phyloP scores from a whole-genome alignment of 1,140 invertebrate genomes.

The Brachionus manjavacas region DNA sequence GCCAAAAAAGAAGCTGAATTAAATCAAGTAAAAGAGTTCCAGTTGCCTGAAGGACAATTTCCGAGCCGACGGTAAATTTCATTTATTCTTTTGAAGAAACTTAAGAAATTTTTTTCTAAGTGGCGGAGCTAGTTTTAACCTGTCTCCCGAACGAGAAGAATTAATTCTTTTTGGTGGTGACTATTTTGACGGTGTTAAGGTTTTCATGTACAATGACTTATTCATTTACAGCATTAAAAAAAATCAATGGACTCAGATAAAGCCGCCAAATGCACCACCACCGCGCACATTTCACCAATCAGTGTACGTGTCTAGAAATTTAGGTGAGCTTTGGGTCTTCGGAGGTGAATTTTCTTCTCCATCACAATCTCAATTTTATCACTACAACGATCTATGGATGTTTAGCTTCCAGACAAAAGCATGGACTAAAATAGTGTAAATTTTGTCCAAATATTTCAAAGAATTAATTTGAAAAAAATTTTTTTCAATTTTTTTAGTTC shows the following conservation, averaged over 20 bases:
- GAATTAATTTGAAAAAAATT: constrained; percentile 34
- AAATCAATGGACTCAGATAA: constrained; percentile 73
- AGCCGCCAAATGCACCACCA: constrained; percentile 73
- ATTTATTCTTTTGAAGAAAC: background rate
- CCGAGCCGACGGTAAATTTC: background rate
- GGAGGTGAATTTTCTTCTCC: constrained; percentile 83
- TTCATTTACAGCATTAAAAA: constrained; percentile 75
- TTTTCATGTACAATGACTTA: constrained; percentile 76
- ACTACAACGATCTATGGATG: constrained; percentile 86
- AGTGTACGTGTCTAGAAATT: background rate
- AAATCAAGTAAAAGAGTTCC: constrained; percentile 22
- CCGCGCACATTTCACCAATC: constrained; percentile 80
- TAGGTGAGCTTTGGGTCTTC: background rate
- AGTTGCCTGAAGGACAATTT: constrained; percentile 14
- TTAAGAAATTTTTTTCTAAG: constrained; percentile 56
- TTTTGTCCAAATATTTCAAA: constrained; percentile 42
- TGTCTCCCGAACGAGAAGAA: constrained; percentile 81
- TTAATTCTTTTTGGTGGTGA: constrained; percentile 85
- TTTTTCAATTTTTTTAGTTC: constrained; percentile 52
- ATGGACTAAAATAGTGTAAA: constrained; percentile 78
- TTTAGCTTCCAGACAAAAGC: constrained; percentile 71
- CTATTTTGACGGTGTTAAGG: constrained; percentile 81
- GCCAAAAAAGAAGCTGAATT: constrained; percentile 33
- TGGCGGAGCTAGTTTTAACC: constrained; percentile 71
- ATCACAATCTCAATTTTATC: constrained; percentile 83